Evolutionary conservation across 2,888 invertebrate species (phyloP), one percentile per base, ranked within the genome.

Genomic region (Hemistola chrysoprasaria): DNA sequence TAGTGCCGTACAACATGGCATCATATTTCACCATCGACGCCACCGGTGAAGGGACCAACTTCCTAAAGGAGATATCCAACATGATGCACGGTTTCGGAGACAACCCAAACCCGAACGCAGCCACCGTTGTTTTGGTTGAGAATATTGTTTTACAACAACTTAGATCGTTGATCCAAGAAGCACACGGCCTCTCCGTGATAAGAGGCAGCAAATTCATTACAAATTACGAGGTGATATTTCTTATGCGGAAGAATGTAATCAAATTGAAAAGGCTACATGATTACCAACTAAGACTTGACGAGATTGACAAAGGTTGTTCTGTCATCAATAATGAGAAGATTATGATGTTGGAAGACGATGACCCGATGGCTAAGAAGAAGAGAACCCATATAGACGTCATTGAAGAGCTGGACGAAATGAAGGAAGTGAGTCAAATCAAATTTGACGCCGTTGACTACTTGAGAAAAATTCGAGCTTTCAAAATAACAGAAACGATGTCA

Each of bases 71-170:
- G 82, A 95, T 96, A 55, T 93, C 94, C 0, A 91, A 92, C 60
- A 96, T 97, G 92, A 95, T 97, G 97, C 95, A 96, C 59, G 97
- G 97, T n/a, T 96, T 97, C 68, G 98, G 98, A 0, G 98, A 98
- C 67, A 94, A 94, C 62, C 92, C 94, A 9, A 93, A 93, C 47
- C 97, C 97, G 0, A 91, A 95, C 25, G 90, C 92, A 0, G 95
- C 95, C 27, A 95, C 97, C 1, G 97, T 97, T 0, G 91, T 93
- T 38, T 80, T 97, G 30, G 93, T 98, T 0, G 97, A 98, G 80
- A 93, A 92, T 50, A 93, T 97, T 39, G 93, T 97, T 0, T 90
- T 95, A 35, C 94, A 95, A 56, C 97, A 98, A 77, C 90, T 97
- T 56, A 90, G 93, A 47, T 90, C 91, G 0, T 92, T 97, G 71